Percentiles rank a stretch among this genome's conserved stretches.
These are phyloP conservation scores for Druon quercuslanigerum DNA, from an alignment of 1,140 invertebrate species.

Conservation along the genomic window DNA sequence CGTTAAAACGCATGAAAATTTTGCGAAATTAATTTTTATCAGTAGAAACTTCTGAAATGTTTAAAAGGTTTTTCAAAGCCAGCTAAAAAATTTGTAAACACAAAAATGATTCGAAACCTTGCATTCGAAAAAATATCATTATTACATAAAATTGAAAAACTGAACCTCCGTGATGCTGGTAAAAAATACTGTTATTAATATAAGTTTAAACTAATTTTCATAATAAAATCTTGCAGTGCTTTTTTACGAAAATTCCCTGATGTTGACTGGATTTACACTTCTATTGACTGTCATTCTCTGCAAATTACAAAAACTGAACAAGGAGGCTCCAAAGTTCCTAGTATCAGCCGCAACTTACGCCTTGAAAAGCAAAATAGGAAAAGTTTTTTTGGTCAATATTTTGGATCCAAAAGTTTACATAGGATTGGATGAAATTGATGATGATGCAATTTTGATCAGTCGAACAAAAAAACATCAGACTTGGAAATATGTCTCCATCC, in stretches of 20 bases:
- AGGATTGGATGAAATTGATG: conserved; percentile 58
- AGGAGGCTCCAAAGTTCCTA: conserved; percentile 37
- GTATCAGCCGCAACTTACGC: conserved; percentile 33
- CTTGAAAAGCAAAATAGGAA: conserved; percentile 56
- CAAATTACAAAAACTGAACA: conserved; percentile 40
- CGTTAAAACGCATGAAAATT: too few species aligned
- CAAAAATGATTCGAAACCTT: too few species aligned
- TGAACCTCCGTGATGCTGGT: too few species aligned
- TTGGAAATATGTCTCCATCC: conserved; percentile 56
- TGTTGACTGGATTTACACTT: conserved; percentile 64
- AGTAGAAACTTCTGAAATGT: too few species aligned
- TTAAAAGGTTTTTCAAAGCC: too few species aligned
- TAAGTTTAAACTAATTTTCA: too few species aligned
- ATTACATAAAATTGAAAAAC: too few species aligned
- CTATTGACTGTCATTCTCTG: conserved; percentile 63
- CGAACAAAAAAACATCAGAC: conserved; percentile 31
- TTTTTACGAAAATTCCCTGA: conserved; percentile 66
- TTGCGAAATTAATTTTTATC: too few species aligned
- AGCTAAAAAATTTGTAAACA: background rate
- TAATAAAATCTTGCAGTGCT: conserved; percentile 61
- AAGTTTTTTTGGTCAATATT: conserved; percentile 60
- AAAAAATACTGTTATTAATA: too few species aligned
- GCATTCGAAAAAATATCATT: too few species aligned
- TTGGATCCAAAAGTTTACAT: conserved; percentile 62
- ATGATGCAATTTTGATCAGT: conserved; percentile 57